Evolutionary conservation across 1,140 invertebrate species (phyloP).

Genomic region (Conus ventricosus): DNA sequence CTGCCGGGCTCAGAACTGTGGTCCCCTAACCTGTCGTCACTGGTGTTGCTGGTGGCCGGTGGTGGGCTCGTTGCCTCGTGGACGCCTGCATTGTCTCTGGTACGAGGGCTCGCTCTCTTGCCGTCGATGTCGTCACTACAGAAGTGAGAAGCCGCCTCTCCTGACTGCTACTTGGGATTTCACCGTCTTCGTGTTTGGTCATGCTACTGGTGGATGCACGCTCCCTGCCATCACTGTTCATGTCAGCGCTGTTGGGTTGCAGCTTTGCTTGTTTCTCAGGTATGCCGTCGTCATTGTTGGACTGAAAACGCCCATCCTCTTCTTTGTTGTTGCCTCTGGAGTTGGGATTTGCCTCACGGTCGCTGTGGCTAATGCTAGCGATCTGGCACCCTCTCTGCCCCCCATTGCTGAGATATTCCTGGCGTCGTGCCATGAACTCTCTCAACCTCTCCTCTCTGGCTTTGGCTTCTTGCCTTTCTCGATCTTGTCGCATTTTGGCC

Average conservation of each 20-base stretch:
- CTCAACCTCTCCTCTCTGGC: neutral
- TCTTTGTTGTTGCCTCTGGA: neutral
- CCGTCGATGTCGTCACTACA: neutral
- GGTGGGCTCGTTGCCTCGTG: neutral
- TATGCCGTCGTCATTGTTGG: neutral
- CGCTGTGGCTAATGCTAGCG: neutral
- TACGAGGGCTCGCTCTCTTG: neutral
- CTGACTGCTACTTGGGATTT: neutral
- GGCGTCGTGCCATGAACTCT: neutral
- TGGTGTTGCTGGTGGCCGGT: neutral
- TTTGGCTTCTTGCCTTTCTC: neutral
- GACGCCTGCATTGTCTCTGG: neutral
- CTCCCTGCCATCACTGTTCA: neutral
- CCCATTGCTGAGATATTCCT: neutral
- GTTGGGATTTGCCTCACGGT: neutral
- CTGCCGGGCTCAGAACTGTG: neutral
- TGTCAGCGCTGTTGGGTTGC: neutral
- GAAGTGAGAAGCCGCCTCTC: neutral
- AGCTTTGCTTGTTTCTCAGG: neutral
- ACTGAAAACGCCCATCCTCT: neutral
- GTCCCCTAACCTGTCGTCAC: neutral
- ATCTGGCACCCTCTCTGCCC: neutral
- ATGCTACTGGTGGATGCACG: neutral
- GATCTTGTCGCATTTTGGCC: neutral
- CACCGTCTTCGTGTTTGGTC: neutral